Conservation (phyloP, 2,797 vertebrate genomes). For the Ptychadena robeensis region DNA sequence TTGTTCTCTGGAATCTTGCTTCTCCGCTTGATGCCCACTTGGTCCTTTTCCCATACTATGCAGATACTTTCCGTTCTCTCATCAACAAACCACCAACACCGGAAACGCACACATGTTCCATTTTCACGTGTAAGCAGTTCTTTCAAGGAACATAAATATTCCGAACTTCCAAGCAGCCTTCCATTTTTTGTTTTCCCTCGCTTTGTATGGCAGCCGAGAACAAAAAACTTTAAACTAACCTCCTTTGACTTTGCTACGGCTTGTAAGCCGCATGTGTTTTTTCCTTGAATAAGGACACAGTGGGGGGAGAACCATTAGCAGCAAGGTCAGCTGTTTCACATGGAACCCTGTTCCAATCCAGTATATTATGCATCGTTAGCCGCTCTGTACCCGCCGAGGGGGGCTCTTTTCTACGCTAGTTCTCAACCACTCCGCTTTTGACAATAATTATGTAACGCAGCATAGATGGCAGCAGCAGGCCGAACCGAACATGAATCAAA, state of each 20-base stretch:
- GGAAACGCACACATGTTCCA: no score
- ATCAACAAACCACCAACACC: no score
- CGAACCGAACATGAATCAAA: conserved; percentile 25
- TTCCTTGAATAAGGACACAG: conserved; percentile 4
- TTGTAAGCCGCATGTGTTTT: background rate
- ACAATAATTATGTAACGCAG: conserved; percentile 46
- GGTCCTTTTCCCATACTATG: no score
- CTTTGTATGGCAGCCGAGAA: conserved; percentile 20
- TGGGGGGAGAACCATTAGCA: conserved; percentile 6
- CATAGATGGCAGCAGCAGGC: conserved; percentile 29
- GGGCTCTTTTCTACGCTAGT: conserved; percentile 5
- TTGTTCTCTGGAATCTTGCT: no score
- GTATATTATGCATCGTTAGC: conserved; percentile 51
- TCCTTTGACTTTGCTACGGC: background rate
- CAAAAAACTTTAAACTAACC: conserved; percentile 30
- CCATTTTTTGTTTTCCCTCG: background rate
- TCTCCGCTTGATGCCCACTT: no score
- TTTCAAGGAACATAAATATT: background rate
- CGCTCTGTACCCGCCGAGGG: conserved; percentile 9
- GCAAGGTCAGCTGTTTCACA: conserved; percentile 26
- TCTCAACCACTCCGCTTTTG: conserved; percentile 4
- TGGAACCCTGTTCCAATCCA: conserved; percentile 8
- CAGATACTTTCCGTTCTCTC: no score
- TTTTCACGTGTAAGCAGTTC: no score
- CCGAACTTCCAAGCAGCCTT: background rate